Base-by-base conservation (phyloP, 2,797 vertebrate species). In the Borostomias antarcticus region DNA sequence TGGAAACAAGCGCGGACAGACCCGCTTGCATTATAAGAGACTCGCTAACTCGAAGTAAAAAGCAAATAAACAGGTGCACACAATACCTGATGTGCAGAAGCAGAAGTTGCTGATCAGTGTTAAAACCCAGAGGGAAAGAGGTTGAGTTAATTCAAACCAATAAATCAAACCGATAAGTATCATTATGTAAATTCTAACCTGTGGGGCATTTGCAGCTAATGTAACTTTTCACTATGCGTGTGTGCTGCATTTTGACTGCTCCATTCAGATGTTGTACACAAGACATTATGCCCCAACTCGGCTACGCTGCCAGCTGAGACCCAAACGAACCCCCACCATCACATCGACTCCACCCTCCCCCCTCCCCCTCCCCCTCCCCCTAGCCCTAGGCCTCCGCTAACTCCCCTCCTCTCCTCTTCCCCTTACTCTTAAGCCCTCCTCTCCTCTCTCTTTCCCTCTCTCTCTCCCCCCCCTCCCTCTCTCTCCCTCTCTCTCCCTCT, bases 281-380 rank as follows among this genome's bases (percentile, higher is more conserved):
- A 73, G 56, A 66, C 40, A 63, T 66, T 73, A 67, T 74, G 72
- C 70, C 66, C 53, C 64, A 58, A 66, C 48, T 62, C 60, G 60
- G 19, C 47, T 68, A 23, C 62, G 50, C 45, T 58, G 73, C 80
- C 77, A 82, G 75, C 77, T 82, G 77, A 63, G 80, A 45, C 77
- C 70, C 62, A 21, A 40, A 19, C 53, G 25, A 47, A 64, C 21
- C 58, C 33, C 30, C 32, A 23, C 30, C 30, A 19, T 6, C 10
- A 32, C 54, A 32, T 29, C 54, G 17, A 10, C 17, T 15, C n/a
- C 54, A 29, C n/a, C 19, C 28, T 5, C 45, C 29, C 17, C 29
- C 25, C 35, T n/a, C 2, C 35, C 25, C 9, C 32, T 29, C 1
- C 51, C 26, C 19, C 13, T 32, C 6, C 25, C 30, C 26, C 26